phyloP scores from a whole-genome alignment of 2,888 invertebrate genomes.

The Pristionchus arcanus region DNA sequence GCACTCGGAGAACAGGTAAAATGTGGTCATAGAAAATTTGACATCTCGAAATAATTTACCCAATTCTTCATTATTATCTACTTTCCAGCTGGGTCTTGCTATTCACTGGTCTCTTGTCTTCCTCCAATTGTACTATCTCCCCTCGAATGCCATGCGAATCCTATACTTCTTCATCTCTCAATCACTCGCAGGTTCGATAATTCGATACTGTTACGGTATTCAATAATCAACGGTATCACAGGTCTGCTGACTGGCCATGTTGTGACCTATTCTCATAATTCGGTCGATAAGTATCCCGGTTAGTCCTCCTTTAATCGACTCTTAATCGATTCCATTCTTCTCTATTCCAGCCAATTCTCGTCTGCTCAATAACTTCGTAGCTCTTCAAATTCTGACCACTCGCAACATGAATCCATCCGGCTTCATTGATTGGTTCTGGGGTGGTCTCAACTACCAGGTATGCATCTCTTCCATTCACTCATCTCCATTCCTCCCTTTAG shows the following conservation, averaged over 20 bases:
- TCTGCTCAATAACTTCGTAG: conserved; percentile 77
- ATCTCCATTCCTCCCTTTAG: conserved; percentile 52
- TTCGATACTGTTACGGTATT: neutral
- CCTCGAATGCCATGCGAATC: conserved; percentile 65
- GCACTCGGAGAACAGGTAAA: conserved; percentile 56
- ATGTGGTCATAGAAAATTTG: neutral
- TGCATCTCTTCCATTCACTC: neutral
- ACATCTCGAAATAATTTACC: neutral
- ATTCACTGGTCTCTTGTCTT: conserved; percentile 76
- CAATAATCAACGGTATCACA: neutral
- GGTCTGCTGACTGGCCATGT: conserved; percentile 76
- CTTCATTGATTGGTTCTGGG: conserved; percentile 78
- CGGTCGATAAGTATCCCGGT: conserved; percentile 76
- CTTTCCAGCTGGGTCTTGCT: conserved; percentile 64
- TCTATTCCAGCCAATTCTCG: conserved; percentile 67
- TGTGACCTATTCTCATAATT: conserved; percentile 78
- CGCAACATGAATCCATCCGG: conserved; percentile 77
- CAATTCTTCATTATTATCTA: neutral
- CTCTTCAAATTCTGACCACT: conserved; percentile 77
- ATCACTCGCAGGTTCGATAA: conserved; percentile 54
- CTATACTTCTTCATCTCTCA: conserved; percentile 75
- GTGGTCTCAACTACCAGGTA: conserved; percentile 77
- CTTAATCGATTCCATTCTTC: neutral
- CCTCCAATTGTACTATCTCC: conserved; percentile 73
- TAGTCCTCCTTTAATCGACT: conserved; percentile 60